Percentiles rank a stretch among this genome's conserved stretches.
Evolutionary conservation across 2,888 invertebrate species (phyloP).

Genomic region (Hanleya hanleyi): DNA sequence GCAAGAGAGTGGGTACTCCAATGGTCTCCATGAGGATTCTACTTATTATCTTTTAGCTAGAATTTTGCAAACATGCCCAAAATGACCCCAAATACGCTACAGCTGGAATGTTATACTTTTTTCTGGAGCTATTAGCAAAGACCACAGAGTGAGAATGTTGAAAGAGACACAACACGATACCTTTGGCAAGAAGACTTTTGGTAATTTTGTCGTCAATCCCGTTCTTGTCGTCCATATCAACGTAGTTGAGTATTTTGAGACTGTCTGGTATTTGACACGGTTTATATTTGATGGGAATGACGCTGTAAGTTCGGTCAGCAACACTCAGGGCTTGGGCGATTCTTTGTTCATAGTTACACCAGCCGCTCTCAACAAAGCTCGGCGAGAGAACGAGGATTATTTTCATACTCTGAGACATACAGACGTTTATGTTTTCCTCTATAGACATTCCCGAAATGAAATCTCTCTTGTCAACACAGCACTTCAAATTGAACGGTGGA

Average conservation of each 20-base stretch:
- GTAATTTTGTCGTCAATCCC: too few species aligned
- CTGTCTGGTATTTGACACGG: background rate
- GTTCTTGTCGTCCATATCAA: too few species aligned
- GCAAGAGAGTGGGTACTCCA: too few species aligned
- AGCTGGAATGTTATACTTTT: too few species aligned
- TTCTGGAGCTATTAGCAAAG: too few species aligned
- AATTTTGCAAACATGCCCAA: too few species aligned
- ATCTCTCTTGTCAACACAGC: background rate
- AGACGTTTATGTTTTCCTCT: background rate
- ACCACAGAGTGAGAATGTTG: too few species aligned
- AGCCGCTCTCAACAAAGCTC: background rate
- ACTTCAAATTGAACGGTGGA: background rate
- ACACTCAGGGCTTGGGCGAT: background rate
- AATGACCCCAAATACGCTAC: too few species aligned
- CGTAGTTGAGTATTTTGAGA: background rate
- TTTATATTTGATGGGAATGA: background rate
- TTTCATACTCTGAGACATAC: background rate
- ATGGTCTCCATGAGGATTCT: too few species aligned
- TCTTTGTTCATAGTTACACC: background rate
- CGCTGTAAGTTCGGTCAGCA: background rate
- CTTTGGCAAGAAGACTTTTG: too few species aligned
- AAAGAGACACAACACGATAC: too few species aligned
- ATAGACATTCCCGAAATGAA: background rate
- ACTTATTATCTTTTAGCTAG: too few species aligned
- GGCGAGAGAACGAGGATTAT: background rate